A percentile compares a stretch with the other conserved stretches of the same genome.
phyloP scores from a whole-genome alignment of 2,113 vertebrate species.

The Tachysurus fulvidraco region DNA sequence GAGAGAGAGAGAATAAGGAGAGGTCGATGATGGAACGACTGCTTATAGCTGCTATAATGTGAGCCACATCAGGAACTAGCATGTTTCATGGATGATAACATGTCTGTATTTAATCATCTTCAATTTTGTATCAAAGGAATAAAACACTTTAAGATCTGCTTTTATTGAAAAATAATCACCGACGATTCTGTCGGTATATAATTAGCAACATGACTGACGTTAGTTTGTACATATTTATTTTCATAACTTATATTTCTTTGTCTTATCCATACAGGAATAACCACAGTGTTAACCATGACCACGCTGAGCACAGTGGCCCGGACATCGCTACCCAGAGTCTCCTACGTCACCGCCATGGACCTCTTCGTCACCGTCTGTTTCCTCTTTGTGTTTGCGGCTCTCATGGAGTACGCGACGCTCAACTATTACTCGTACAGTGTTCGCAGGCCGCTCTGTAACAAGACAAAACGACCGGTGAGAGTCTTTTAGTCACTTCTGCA shows the following conservation, averaged over 20 bases:
- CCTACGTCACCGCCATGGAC: slow-evolving; percentile 96
- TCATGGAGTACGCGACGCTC: slow-evolving; percentile 95
- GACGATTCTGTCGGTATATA: not conserved
- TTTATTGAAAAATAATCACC: not conserved
- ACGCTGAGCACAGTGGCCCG: slow-evolving; percentile 92
- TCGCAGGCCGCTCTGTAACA: slow-evolving; percentile 72
- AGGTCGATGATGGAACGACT: not conserved
- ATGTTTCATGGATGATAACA: not conserved
- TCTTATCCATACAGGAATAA: slow-evolving; percentile 81
- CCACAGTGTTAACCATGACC: slow-evolving; percentile 96
- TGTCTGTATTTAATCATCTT: not conserved
- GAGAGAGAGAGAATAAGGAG: not conserved
- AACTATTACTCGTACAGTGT: slow-evolving; percentile 89
- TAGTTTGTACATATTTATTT: not conserved
- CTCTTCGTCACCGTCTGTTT: slow-evolving; percentile 97
- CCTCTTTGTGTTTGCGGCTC: slow-evolving; percentile 93
- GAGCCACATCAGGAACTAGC: too few species aligned
- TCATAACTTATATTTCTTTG: not conserved
- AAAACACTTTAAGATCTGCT: too few species aligned
- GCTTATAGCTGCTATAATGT: too few species aligned
- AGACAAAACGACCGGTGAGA: slow-evolving; percentile 83
- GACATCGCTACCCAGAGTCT: slow-evolving; percentile 91
- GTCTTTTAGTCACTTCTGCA: not conserved
- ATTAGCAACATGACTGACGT: not conserved
- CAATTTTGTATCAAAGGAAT: not conserved